Percentiles rank a stretch among this genome's conserved stretches.
These are phyloP conservation scores for Tragelaphus imberbis DNA, from an alignment of 2,113 vertebrate species.

Conservation along the genomic window DNA sequence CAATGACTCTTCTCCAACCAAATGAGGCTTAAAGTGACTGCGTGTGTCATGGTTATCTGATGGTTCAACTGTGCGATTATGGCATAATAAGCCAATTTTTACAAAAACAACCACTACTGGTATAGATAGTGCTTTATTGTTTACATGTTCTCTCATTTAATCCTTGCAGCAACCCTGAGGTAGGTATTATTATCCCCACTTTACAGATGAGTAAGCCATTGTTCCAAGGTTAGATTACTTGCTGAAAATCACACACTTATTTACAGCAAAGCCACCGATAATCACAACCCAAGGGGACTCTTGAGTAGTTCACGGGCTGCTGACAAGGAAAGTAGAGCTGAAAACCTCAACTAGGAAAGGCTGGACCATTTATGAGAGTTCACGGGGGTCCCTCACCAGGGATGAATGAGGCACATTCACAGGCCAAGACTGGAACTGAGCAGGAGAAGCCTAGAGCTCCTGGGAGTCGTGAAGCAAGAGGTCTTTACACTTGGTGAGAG, in stretches of 20 bases:
- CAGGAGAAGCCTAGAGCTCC: slow-evolving; percentile 12
- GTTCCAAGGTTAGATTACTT: not conserved
- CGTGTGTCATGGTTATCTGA: not conserved
- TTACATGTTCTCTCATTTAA: slow-evolving; percentile 3
- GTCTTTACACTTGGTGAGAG: not conserved
- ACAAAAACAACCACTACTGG: not conserved
- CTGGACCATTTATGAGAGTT: not conserved
- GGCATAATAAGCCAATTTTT: not conserved
- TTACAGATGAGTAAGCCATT: slow-evolving; percentile 14
- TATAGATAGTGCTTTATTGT: slow-evolving; percentile 58
- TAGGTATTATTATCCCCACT: slow-evolving; percentile 66
- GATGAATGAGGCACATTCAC: slow-evolving; percentile 49
- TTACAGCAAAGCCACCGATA: not conserved
- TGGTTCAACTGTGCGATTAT: not conserved
- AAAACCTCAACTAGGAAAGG: slow-evolving; percentile 30
- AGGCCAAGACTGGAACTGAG: slow-evolving; percentile 40
- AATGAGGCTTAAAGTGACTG: not conserved
- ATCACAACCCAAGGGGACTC: slow-evolving; percentile 58
- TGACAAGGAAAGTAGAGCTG: slow-evolving; percentile 35
- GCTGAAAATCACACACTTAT: not conserved
- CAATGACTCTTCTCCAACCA: not conserved
- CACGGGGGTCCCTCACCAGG: not conserved
- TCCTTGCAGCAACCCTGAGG: slow-evolving; percentile 68
- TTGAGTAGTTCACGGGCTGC: slow-evolving; percentile 61
- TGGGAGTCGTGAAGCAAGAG: not conserved